Percentiles rank a stretch among this genome's conserved stretches.
Evolutionary conservation across 1,140 invertebrate genomes (phyloP).

Genomic region (Tribolium castaneum): DNA sequence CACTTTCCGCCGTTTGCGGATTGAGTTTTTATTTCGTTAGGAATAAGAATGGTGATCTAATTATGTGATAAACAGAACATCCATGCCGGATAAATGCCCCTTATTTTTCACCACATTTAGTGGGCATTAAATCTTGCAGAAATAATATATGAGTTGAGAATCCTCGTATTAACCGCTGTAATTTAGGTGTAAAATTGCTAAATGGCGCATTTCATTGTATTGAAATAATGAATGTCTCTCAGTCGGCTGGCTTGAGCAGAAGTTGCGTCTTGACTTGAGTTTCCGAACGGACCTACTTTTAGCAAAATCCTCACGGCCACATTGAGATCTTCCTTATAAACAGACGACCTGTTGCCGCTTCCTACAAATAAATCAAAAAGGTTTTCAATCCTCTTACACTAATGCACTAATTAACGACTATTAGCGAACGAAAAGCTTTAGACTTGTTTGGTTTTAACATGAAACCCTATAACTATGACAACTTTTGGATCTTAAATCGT

Average conservation of each 20-base stretch:
- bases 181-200: conserved; percentile 62
- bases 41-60: conserved; percentile 24
- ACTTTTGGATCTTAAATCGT: not conserved
- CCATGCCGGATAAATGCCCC: conserved; percentile 10
- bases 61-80: conserved; percentile 24
- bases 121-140: conserved; percentile 54
- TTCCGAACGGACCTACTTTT: conserved; percentile 2
- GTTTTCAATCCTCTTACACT: conserved; percentile 32
- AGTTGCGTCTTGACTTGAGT: not conserved
- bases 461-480: not conserved
- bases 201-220: conserved; percentile 63
- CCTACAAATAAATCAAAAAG: conserved; percentile 33
- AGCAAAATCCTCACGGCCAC: conserved; percentile 14
- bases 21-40: conserved; percentile 33
- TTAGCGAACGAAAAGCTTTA: not conserved
- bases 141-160: conserved; percentile 55
- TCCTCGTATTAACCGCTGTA: conserved; percentile 56
- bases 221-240: conserved; percentile 63
- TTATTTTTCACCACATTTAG: conserved; percentile 37
- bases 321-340: conserved; percentile 5
- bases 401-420: conserved; percentile 35
- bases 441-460: not conserved
- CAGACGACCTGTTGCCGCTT: conserved; percentile 34
- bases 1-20: conserved; percentile 9
- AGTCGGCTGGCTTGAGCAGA: conserved; percentile 44